phyloP scores from a whole-genome alignment of 2,113 vertebrate species.

The Coptodon bakossiorum region DNA sequence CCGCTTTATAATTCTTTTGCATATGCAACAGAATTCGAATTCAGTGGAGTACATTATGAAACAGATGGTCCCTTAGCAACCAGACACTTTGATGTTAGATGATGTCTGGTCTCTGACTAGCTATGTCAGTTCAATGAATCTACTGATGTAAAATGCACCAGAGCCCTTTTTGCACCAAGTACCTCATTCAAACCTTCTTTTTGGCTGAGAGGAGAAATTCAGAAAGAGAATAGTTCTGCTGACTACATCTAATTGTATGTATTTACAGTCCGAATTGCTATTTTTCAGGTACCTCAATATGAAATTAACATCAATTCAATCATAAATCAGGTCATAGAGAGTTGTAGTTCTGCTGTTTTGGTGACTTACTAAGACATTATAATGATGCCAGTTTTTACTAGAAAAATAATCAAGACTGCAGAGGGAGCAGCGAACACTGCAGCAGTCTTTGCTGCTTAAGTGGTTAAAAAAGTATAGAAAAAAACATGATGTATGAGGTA shows the following conservation, averaged over 20 bases:
- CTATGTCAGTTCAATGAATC: slow-evolving; percentile 48
- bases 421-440: neutral
- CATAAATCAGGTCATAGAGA: neutral
- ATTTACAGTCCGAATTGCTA: neutral
- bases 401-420: neutral
- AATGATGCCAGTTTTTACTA: neutral
- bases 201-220: neutral
- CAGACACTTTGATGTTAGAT: slow-evolving; percentile 63
- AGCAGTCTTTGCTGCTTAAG: neutral
- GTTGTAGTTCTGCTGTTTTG: neutral
- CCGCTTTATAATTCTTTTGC: slow-evolving; percentile 36
- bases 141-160: slow-evolving; percentile 33
- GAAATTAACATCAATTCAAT: neutral
- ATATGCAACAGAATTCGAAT: slow-evolving; percentile 45
- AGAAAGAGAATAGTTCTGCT: neutral
- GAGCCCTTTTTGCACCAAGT: neutral
- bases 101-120: slow-evolving; percentile 55
- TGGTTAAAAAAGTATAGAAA: neutral
- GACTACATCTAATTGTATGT: neutral
- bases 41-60: slow-evolving; percentile 51
- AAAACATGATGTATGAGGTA: neutral
- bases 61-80: slow-evolving; percentile 61
- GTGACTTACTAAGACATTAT: neutral
- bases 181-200: slow-evolving; percentile 12
- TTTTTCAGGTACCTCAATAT: neutral